phyloP scores from a whole-genome alignment of 1,140 invertebrate genomes.

The Samia ricini region DNA sequence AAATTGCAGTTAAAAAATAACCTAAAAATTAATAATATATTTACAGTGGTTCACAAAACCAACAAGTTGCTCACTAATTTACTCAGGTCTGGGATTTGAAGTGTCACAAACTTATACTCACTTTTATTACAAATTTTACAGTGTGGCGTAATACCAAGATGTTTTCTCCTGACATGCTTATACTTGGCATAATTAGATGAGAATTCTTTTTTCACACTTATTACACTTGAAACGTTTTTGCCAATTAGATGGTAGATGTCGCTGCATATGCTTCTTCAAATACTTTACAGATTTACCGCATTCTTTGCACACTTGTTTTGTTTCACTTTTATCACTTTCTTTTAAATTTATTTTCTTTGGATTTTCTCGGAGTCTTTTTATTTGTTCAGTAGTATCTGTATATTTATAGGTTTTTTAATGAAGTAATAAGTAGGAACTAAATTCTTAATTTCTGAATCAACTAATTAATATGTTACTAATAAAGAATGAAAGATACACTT shows the following conservation, averaged over 20 bases:
- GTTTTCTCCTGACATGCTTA: slow-evolving; percentile 51
- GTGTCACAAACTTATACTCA: too few relatives aligned
- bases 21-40: too few relatives aligned
- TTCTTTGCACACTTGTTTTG: slow-evolving; percentile 47
- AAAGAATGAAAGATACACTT: too few relatives aligned
- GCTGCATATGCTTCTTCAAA: slow-evolving; percentile 38
- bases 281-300: slow-evolving; percentile 56
- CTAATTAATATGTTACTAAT: too few relatives aligned
- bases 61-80: too few relatives aligned
- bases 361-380: neutral
- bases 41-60: too few relatives aligned
- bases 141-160: slow-evolving; percentile 48
- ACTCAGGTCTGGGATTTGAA: too few relatives aligned
- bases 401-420: too few relatives aligned
- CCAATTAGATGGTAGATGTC: slow-evolving; percentile 29
- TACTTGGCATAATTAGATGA: slow-evolving; percentile 31
- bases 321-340: neutral
- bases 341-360: slow-evolving; percentile 31
- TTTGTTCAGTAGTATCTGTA: neutral
- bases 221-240: slow-evolving; percentile 43
- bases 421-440: too few relatives aligned
- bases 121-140: slow-evolving; percentile 60
- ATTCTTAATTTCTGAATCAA: too few relatives aligned
- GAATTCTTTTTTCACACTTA: slow-evolving; percentile 50
- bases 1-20: too few relatives aligned